Evolutionary conservation across 1,140 invertebrate genomes (phyloP), one percentile per base, ranked within the genome.

Genomic region (Goniozus legneri): DNA sequence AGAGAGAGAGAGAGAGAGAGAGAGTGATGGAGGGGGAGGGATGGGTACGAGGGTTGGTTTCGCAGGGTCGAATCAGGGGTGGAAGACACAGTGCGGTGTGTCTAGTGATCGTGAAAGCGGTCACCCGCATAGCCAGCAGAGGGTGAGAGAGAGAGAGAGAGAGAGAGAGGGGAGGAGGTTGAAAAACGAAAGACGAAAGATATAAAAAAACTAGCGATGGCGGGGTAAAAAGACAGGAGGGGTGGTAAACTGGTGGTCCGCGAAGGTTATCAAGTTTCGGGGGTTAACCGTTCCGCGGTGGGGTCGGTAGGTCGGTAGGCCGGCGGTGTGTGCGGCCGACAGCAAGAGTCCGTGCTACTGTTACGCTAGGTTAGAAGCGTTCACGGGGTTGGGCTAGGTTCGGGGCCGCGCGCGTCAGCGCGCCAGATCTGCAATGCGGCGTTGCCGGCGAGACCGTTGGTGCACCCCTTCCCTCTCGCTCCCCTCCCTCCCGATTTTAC

Each of bases 391-490:
- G 16, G 34, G 44, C 47, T 53, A 35, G 44, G 54, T 45, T 36
- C 50, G 56, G 61, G 60, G 53, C 67, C 54, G 55, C 58, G 55
- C 62, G 58, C 62, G 67, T 67, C 65, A 66, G 60, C 65, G 62
- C 65, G 62, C 39, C 54, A 60, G 62, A 74, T 72, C 71, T 66
- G 71, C 71, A 73, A 73, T 74, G 71, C 71, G 70, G 71, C 69
- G 67, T 69, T 72, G 69, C 69, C 69, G 62, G 48, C 46, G 45
- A 63, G 30, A 67, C 53, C 49, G 58, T n/a, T n/a, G n/a, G n/a
- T n/a, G n/a, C n/a, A n/a, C n/a, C n/a, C n/a, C n/a, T n/a, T n/a
- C n/a, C n/a, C n/a, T n/a, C n/a, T n/a, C n/a, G n/a, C n/a, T n/a
- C n/a, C n/a, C n/a, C n/a, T n/a, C n/a, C n/a, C n/a, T n/a, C n/a